Percentiles rank a stretch among this genome's conserved stretches.
These are phyloP conservation scores for Lemur catta DNA, from an alignment of 2,797 vertebrate genomes.

Conservation along the genomic window DNA sequence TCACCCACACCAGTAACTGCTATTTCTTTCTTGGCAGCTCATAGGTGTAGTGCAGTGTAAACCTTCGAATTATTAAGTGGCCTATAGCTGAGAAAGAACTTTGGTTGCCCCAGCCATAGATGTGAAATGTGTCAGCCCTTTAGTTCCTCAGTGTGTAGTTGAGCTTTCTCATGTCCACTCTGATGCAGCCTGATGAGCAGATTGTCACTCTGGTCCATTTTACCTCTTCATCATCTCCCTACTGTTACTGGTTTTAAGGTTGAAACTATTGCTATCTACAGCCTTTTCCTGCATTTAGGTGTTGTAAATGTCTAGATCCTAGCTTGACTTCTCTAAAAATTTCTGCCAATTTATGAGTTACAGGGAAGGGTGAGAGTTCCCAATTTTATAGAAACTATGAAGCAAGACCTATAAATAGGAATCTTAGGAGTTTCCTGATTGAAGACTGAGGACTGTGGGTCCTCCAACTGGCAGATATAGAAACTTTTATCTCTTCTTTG, in stretches of 20 bases:
- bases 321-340: neutral
- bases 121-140: neutral
- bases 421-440: neutral
- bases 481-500: neutral
- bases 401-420: neutral
- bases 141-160: neutral
- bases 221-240: neutral
- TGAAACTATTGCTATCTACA: neutral
- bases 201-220: neutral
- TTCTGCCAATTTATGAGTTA: neutral
- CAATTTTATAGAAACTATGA: neutral
- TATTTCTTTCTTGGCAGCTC: neutral
- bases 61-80: neutral
- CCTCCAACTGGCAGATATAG: neutral
- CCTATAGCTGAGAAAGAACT: neutral
- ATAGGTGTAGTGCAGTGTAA: rapidly evolving
- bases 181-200: neutral
- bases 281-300: neutral
- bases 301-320: neutral
- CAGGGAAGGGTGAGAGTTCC: neutral
- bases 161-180: neutral
- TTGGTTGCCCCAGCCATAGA: neutral
- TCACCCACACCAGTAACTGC: neutral
- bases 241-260: too few species aligned
- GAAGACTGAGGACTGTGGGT: neutral